Base-by-base conservation (phyloP, 2,113 vertebrate species). In the Equus przewalskii region DNA sequence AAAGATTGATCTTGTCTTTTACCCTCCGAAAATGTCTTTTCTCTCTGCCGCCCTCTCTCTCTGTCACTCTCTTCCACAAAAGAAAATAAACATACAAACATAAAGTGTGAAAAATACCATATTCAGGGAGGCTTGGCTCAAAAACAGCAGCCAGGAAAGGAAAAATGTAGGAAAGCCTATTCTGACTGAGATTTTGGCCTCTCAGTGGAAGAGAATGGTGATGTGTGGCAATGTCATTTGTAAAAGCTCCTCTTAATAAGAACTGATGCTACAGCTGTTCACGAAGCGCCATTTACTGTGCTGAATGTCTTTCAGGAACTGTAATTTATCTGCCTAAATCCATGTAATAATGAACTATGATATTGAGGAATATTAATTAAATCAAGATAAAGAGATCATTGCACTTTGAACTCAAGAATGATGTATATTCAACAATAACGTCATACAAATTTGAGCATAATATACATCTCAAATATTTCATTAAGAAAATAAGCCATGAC, bases 321-420 rank as follows among this genome's bases (percentile, higher is more conserved):
- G 11, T 6, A 24, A 79, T 60, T 51, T 56, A 33, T 87, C 64
- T 49, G 3, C 70, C 51, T 67, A 46, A 44, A 75, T 82, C 70
- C n/a, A n/a, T 54, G 46, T 49, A 73, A 91, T 51, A 56, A 75
- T 84, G 21, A 62, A 80, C 28, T 69, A 19, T 13, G 21, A 56
- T 76, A 80, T 10, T 26, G 33, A 86, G 22, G 15, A 94, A 81
- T 58, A 79, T 18, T 87, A 79, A 94, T 82, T 82, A 88, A 89
- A 75, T 79, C 9, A 96, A 89, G 56, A 54, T 80, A 86, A 92
- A 65, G 58, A 82, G 54, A 79, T 70, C n/a, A 69, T 26, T 56
- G 51, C 44, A 49, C 65, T 87, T 86, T 62, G 62, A 73, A 72
- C 24, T 41, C 28, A 95, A 83, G 54, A 84, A 81, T 24, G 18